These are phyloP conservation scores for Lates japonicus DNA, from an alignment of 2,797 vertebrate genomes.

Conservation along the genomic window DNA sequence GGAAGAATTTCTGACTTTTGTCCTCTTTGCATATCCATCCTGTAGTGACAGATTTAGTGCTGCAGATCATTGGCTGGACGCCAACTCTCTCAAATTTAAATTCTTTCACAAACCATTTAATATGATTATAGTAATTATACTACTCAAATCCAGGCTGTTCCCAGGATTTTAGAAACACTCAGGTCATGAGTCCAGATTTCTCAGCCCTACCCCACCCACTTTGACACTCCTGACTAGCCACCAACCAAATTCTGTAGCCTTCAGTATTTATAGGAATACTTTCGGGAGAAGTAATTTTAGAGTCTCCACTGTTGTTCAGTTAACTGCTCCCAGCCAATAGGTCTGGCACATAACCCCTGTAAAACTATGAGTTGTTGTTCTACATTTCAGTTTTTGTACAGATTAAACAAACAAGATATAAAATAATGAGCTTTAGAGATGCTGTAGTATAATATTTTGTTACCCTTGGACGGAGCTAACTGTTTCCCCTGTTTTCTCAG, in stretches of 20 bases:
- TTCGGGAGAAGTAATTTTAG: not conserved
- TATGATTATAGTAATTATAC: not conserved
- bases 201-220: not conserved
- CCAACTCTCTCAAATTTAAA: constrained; percentile 25
- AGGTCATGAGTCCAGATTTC: not conserved
- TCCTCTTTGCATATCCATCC: constrained; percentile 2
- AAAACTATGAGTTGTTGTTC: not conserved
- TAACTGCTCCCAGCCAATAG: constrained; percentile 3
- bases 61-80: not conserved
- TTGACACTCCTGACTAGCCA: not conserved
- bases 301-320: not conserved
- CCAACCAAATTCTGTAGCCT: not conserved
- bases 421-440: not conserved
- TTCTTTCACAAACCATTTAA: constrained; percentile 1
- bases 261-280: constrained; percentile 5
- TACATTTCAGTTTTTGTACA: not conserved
- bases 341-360: not conserved
- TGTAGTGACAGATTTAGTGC: constrained; percentile 3
- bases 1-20: not conserved
- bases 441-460: not conserved
- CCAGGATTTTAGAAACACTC: not conserved
- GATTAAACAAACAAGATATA: not conserved
- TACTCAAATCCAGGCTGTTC: not conserved
- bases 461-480: not conserved
- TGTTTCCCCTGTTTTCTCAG: not conserved